Evolutionary conservation across 2,797 vertebrate genomes (phyloP).

Genomic region (Bryconaethiops microstoma): DNA sequence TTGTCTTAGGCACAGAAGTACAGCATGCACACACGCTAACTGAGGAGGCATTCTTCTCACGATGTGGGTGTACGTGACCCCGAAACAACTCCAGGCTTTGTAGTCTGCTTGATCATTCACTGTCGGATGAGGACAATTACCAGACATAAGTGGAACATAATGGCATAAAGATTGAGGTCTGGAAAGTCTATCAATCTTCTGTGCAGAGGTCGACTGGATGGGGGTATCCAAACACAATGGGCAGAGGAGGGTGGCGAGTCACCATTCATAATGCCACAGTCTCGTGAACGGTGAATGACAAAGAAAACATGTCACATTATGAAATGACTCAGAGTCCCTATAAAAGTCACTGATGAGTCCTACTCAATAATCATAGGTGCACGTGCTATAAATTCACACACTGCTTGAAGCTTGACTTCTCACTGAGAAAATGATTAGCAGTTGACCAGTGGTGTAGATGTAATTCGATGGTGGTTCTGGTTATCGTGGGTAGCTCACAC

Average conservation of each 20-base stretch:
- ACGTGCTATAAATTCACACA: not conserved
- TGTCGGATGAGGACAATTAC: constrained; percentile 61
- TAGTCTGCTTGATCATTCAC: constrained; percentile 59
- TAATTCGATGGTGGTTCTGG: no score
- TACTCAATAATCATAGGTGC: not conserved
- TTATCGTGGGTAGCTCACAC: no score
- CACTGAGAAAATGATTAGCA: no score
- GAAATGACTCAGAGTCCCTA: not conserved
- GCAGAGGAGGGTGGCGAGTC: constrained; percentile 8
- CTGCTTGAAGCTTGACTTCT: no score
- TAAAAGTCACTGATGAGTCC: not conserved
- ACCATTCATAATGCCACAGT: not conserved
- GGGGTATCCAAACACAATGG: constrained; percentile 39
- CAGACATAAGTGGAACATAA: constrained; percentile 57
- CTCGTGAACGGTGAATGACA: not conserved
- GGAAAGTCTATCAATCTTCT: constrained; percentile 64
- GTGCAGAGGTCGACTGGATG: constrained; percentile 56
- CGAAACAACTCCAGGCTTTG: constrained; percentile 68
- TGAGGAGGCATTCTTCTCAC: constrained; percentile 47
- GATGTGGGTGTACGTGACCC: constrained; percentile 44
- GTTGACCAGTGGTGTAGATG: no score
- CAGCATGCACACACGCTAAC: not conserved
- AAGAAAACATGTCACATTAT: constrained; percentile 3
- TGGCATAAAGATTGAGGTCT: constrained; percentile 66
- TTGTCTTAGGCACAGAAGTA: constrained; percentile 13